Evolutionary conservation across 2,113 vertebrate species (phyloP), one percentile per base, ranked within the genome.

Genomic region (Nycticorax nycticorax): DNA sequence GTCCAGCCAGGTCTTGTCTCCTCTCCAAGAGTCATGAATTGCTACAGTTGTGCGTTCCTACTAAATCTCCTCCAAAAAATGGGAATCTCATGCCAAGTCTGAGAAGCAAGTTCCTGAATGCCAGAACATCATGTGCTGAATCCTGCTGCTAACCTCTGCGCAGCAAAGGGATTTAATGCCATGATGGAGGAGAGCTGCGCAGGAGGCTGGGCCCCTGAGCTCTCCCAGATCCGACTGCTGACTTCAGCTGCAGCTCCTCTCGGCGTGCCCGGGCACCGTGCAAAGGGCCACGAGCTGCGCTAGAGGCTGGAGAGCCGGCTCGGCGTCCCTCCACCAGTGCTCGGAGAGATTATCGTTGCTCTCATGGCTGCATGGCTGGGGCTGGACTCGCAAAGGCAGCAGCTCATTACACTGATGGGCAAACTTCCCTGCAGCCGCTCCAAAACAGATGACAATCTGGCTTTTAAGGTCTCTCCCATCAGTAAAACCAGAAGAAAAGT

Each of bases 191-290:
- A 43, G 50, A 33, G 32, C 26, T 0, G 5, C 1, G 26, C 62
- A 6, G 39, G 27, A 39, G 39, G 37, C 30, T 9, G 62, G 43
- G n/a, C 26, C 23, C 19, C 66, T 14, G 16, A 33, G 17, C 59
- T 69, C 37, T 19, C 16, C 33, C 57, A 37, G 18, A 33, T 8
- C 10, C 1, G 1, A 32, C 21, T 12, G 30, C n/a, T 12, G n/a
- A 21, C n/a, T 56, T 47, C 78, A 53, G 62, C 45, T 22, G 26
- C 4, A 55, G 56, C 64, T 53, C 47, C 53, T 45, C 78, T 39
- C 28, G 3, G 27, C 27, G 3, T 1, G 11, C 15, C 43, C 2
- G 1, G 43, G 41, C 60, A 32, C 19, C 2, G 0, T 4, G 50
- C 43, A 22, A 20, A 66, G 50, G 45, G 9, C 33, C 53, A 30